Evolutionary conservation across 2,113 vertebrate species (phyloP), one percentile per base, ranked within the genome.

Genomic region (Rousettus leschenaultii): DNA sequence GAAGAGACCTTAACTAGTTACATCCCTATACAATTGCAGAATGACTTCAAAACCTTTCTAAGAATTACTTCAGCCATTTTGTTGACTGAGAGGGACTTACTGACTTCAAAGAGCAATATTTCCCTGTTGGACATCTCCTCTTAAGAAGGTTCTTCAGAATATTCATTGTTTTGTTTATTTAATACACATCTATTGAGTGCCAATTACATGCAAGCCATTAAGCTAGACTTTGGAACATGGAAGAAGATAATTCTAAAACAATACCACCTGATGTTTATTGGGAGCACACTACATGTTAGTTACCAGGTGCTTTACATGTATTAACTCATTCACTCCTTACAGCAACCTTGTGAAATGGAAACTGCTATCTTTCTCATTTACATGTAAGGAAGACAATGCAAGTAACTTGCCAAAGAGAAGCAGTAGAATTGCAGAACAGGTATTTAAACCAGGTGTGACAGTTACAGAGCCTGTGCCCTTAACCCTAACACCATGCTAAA

Each of bases 131-230:
- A 38, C 40, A 4, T 77, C 11, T 90, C 43, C 26, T 3, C 5
- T 77, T n/a, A 53, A 11, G 19, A 86, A 55, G 2, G 63, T 22
- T 90, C 24, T 83, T 77, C 59, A 80, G 43, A 96, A 92, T 79
- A 92, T 66, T 80, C 12, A 91, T 53, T 57, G 15, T 63, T 89
- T 95, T 24, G 66, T 73, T 92, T 91, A 7, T 95, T 85, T 78
- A 91, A 43, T 51, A 33, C 7, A 63, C 6, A 65, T 89, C 94
- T 95, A 77, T n/a, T 92, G 43, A 92, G 19, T 77, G 30, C 14
- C 43, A 86, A 8, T 74, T 75, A 57, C 22, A 19, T 75, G 22
- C 43, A 38, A 75, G 38, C 13, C 38, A 66, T 71, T 87, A 80
- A 83, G 4, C 6, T 33, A 57, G 66, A 2, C 53, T 24, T 77